These are phyloP conservation scores for Stictocephala bisonia DNA, from an alignment of 2,888 invertebrate species.

Conservation along the genomic window DNA sequence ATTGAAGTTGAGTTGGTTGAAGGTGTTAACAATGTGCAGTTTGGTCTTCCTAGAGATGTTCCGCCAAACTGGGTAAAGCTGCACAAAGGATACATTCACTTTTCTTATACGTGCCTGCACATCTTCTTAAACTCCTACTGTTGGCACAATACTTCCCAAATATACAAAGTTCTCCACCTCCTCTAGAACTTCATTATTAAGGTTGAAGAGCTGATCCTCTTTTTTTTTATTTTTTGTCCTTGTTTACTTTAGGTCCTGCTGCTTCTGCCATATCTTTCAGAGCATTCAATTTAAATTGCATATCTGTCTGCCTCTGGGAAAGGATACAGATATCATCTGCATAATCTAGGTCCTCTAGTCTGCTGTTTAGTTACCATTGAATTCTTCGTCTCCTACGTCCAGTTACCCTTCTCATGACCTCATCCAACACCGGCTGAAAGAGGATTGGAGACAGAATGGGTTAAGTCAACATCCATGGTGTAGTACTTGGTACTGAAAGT, in stretches of 20 bases:
- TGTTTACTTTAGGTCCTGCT: not conserved
- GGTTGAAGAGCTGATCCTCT: not conserved
- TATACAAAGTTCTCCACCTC: not conserved
- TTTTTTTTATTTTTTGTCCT: not conserved
- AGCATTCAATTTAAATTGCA: not conserved
- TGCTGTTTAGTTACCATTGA: not conserved
- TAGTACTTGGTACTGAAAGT: not conserved
- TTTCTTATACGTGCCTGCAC: not conserved
- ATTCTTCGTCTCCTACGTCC: not conserved
- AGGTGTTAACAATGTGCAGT: no score
- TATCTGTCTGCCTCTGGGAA: not conserved
- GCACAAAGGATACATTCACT: not conserved
- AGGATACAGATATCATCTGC: not conserved
- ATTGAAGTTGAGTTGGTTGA: no score
- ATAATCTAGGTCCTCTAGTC: not conserved
- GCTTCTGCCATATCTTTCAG: not conserved
- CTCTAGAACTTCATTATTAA: not conserved
- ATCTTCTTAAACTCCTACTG: not conserved
- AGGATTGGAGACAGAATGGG: not conserved
- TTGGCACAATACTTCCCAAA: not conserved
- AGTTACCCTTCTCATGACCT: not conserved
- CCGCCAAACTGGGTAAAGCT: not conserved
- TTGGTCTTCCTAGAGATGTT: not conserved
- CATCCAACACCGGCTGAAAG: not conserved
- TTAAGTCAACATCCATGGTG: not conserved